Percentiles rank a stretch among this genome's conserved stretches.
These are phyloP conservation scores for Pyrochroa serraticornis DNA, from an alignment of 2,888 invertebrate genomes.

Conservation along the genomic window DNA sequence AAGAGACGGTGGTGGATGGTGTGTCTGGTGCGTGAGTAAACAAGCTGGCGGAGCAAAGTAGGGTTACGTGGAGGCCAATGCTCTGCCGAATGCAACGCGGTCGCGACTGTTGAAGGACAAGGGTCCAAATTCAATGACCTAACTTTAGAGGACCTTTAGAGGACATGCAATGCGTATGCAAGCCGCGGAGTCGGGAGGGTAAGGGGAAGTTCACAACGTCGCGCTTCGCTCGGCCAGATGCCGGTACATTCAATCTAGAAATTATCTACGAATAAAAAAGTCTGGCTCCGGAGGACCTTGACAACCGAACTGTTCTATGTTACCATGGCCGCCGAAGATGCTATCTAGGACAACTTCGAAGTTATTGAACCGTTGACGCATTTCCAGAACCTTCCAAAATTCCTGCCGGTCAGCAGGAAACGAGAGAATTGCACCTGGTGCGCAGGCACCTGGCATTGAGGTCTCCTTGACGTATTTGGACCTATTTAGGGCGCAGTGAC, in stretches of 20 bases:
- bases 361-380: constrained; percentile 1
- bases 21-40: constrained; percentile 39
- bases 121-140: constrained; percentile 61
- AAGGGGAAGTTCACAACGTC: constrained; percentile 9
- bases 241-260: constrained; percentile 29
- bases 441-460: too few species aligned
- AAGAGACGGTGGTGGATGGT: constrained; percentile 33
- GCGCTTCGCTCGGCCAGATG: constrained; percentile 25
- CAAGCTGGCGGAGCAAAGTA: constrained; percentile 28
- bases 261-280: constrained; percentile 27
- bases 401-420: too few species aligned
- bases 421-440: too few species aligned
- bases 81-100: constrained; percentile 54
- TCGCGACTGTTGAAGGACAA: constrained; percentile 57
- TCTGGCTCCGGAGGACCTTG: constrained; percentile 13
- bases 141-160: constrained; percentile 60
- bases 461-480: too few species aligned
- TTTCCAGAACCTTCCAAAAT: too few species aligned
- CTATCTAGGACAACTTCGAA: constrained; percentile 12
- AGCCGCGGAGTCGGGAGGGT: constrained; percentile 30
- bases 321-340: too few species aligned
- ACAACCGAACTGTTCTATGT: background rate
- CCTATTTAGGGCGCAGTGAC: too few species aligned
- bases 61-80: constrained; percentile 46
- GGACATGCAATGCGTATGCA: constrained; percentile 57